Conservation (phyloP, 2,888 invertebrate genomes). For the Cephus runcator region DNA sequence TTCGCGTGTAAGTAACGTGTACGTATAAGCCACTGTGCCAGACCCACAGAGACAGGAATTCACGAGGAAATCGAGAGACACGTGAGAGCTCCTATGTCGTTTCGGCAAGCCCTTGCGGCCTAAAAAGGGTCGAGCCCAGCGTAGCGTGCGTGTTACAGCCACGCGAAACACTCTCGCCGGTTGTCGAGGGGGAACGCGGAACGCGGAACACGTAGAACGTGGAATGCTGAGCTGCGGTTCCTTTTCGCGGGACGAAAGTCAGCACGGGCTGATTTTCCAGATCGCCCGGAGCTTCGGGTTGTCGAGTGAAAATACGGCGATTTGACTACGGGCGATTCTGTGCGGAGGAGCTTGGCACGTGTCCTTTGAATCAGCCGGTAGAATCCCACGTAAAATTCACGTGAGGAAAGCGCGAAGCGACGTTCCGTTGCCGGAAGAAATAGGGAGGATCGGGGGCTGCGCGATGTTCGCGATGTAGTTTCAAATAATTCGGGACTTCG, state of each 20-base stretch:
- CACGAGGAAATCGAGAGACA: not conserved
- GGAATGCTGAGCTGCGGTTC: not conserved
- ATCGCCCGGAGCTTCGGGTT: not conserved
- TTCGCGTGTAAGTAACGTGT: not conserved
- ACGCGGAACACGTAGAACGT: not conserved
- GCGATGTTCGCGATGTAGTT: not conserved
- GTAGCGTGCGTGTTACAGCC: not conserved
- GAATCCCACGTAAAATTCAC: not conserved
- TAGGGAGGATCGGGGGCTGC: not conserved
- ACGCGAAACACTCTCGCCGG: not conserved
- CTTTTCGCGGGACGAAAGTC: not conserved
- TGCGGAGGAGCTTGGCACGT: not conserved
- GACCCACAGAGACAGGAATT: not conserved
- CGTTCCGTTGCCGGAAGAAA: not conserved
- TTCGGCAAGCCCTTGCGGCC: not conserved
- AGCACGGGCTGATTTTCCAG: not conserved
- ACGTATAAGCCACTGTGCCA: not conserved
- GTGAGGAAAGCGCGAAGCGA: not conserved
- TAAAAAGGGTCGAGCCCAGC: not conserved
- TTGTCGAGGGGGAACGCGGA: not conserved
- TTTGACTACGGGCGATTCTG: not conserved
- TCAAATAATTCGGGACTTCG: not conserved
- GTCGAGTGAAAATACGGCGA: not conserved
- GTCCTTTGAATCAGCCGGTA: not conserved
- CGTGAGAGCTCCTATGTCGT: not conserved